phyloP scores from a whole-genome alignment of 2,888 invertebrate species.

The Phengaris arion region DNA sequence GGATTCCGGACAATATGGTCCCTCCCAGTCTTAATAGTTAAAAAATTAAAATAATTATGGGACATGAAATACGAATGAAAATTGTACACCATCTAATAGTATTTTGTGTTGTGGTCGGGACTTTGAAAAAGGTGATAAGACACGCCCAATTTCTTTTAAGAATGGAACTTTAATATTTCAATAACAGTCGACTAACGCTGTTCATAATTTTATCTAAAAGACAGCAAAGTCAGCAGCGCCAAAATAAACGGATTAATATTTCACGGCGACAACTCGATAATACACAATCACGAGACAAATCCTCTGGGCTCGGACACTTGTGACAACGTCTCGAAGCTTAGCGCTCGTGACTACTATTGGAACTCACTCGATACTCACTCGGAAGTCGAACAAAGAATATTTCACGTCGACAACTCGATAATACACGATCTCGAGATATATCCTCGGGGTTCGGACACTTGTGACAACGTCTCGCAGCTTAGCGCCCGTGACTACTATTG shows the following conservation, averaged over 20 bases:
- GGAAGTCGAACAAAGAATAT: neutral
- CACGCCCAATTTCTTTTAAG: neutral
- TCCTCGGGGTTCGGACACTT: conserved; percentile 35
- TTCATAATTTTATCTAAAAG: neutral
- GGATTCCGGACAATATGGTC: too few relatives aligned
- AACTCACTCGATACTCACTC: neutral
- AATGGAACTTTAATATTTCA: neutral
- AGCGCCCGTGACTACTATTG: conserved; percentile 1
- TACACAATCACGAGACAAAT: conserved; percentile 37
- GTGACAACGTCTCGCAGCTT: conserved; percentile 36
- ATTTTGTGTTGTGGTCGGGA: too few relatives aligned
- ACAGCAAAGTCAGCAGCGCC: conserved; percentile 1
- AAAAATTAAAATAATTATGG: too few relatives aligned
- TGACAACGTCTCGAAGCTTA: conserved; percentile 36
- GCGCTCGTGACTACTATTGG: conserved; percentile 15
- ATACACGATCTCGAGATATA: neutral
- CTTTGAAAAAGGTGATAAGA: too few relatives aligned
- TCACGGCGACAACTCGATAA: conserved; percentile 29
- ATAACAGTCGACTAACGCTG: neutral
- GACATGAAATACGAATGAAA: too few relatives aligned
- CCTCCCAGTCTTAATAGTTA: too few relatives aligned
- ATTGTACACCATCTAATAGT: too few relatives aligned
- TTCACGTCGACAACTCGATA: neutral
- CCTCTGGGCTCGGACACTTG: conserved; percentile 36
- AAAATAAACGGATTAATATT: conserved; percentile 27